Base-by-base conservation (phyloP, 1,140 invertebrate species). In the Bombus fervidus region DNA sequence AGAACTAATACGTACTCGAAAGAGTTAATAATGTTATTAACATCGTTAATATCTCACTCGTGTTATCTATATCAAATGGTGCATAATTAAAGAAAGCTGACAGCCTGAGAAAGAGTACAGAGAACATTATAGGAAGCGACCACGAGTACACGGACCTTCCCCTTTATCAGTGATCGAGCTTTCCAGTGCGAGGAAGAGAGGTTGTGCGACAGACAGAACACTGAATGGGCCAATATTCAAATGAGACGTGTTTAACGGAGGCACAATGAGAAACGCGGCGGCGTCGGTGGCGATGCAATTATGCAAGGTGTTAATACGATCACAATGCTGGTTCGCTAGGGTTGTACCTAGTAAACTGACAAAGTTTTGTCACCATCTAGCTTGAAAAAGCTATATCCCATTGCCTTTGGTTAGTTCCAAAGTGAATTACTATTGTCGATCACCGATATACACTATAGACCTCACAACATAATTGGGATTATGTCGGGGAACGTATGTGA, bases 221-320 rank as follows among this genome's bases (percentile, higher is more conserved):
- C 91, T 94, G 93, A 94, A 94, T 94, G 89, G 92, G 85, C 91
- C 91, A 91, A 94, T 94, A 94, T 94, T 94, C 91, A 94, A 94
- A 94, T 94, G 93, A 94, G 93, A 88, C 92, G 89, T 93, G 93
- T 94, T 92, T 91, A 91, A 85, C 87, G 75, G 79, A 86, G 86
- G 87, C 90, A 94, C 93, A 93, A 93, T 92, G 92, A 89, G 85
- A 91, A 89, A 90, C 89, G 86, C 86, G 83, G 77, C 77, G 88
- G 73, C 78, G 86, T 74, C 76, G 83, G 81, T 81, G 81, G 64
- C 68, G 86, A 80, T 83, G 89, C 94, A 94, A 94, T 94, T 94
- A 94, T 94, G 90, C 90, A 92, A 94, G 94, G 94, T 94, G 94
- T 94, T 94, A 94, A 94, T 94, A 92, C 94, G 91, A 92, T 92